Percentiles rank a stretch among this genome's conserved stretches.
Evolutionary conservation across 1,140 invertebrate species (phyloP).

Genomic region (Camponotus pennsylvanicus): DNA sequence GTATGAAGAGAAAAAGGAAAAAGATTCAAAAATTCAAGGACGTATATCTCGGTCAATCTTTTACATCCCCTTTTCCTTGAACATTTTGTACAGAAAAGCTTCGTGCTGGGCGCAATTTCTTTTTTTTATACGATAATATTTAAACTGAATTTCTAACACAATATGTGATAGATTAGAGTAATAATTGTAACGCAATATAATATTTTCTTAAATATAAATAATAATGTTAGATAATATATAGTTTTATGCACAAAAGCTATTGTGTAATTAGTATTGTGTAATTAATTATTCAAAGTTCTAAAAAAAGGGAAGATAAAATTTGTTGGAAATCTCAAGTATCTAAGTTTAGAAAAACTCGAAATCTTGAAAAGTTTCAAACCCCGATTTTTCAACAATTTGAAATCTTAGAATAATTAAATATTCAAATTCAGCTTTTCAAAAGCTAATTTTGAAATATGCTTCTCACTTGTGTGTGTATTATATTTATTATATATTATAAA

Average conservation of each 20-base stretch:
- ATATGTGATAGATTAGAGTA: not conserved
- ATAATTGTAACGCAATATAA: not conserved
- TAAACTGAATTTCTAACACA: slow-evolving; percentile 24
- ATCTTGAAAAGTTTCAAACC: not conserved
- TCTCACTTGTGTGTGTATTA: not conserved
- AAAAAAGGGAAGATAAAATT: not conserved
- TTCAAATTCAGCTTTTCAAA: not conserved
- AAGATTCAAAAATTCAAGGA: not conserved
- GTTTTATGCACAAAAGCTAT: not conserved
- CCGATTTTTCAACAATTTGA: not conserved
- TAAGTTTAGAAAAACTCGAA: not conserved
- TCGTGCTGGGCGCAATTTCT: not conserved
- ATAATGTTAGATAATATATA: not conserved
- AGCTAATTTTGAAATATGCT: not conserved
- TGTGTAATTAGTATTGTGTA: not conserved
- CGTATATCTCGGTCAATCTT: not conserved
- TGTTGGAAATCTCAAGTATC: not conserved
- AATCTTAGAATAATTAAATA: not conserved
- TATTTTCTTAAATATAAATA: not conserved
- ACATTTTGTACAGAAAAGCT: not conserved
- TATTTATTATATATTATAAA: not conserved
- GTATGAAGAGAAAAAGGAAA: not conserved
- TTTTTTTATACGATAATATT: not conserved
- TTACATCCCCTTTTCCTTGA: not conserved
- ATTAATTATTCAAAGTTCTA: not conserved